Evolutionary conservation across 2,113 vertebrate species (phyloP), one percentile per base, ranked within the genome.

Genomic region (Cepphus grylle): DNA sequence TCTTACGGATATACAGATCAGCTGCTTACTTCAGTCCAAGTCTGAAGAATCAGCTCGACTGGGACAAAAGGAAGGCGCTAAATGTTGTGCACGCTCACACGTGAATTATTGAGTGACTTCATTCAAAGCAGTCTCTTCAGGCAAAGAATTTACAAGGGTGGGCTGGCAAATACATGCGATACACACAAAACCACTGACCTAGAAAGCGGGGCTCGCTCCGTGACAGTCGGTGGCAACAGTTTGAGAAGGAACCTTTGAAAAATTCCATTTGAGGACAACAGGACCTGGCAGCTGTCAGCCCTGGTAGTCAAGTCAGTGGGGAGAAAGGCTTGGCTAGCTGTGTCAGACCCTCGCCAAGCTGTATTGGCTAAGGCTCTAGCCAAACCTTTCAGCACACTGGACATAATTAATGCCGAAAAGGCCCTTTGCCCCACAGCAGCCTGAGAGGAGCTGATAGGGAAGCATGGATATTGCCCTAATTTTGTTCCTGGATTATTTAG

Each of bases 191-290:
- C 9, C 3, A 0, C 49, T 96, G 93, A 95, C 95, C 81, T 84
- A 77, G 78, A 91, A 95, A 95, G 45, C 1, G 0, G 32, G n/a
- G 26, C 21, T 82, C 2, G 0, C 82, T 66, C 69, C 1, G 2
- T 22, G 50, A 20, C 70, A 47, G 65, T 93, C 40, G 0, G 61
- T 69, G 56, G 77, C 43, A 62, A 85, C 62, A 38, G 73, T 91
- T 81, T 90, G 86, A 91, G 89, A 55, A 80, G 42, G 53, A 93
- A 59, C 73, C 66, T 93, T 91, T 91, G 70, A 94, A 96, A 96
- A 87, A 91, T 81, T 85, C 86, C 45, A 55, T 77, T 82, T 95
- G 89, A 97, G 91, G 93, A 76, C 91, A 95, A 94, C 84, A 53
- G 74, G 62, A 73, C 58, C 73, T 95, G 81, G 93, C 95, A 97